A percentile compares a stretch with the other conserved stretches of the same genome.
These are phyloP conservation scores for Neotoxoptera formosana DNA, from an alignment of 1,140 invertebrate species.

Conservation along the genomic window DNA sequence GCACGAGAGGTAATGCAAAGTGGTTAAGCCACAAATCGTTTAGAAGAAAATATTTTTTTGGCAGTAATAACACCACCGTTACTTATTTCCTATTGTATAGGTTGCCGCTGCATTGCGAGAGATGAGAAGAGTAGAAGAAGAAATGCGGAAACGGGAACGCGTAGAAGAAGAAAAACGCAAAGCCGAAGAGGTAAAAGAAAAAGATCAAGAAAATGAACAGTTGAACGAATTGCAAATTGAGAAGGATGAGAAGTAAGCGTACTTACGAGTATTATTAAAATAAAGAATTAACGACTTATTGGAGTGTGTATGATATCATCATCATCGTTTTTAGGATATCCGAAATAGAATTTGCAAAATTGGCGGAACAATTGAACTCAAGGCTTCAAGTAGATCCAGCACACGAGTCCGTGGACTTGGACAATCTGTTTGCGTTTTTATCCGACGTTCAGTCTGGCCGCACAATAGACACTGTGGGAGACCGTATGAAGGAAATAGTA, in stretches of 20 bases:
- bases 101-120: conserved; percentile 84
- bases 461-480: conserved; percentile 82
- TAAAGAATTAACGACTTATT: background rate
- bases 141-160: conserved; percentile 82
- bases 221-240: conserved; percentile 30
- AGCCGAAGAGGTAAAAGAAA: conserved; percentile 66
- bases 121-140: conserved; percentile 91
- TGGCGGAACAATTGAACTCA: conserved; percentile 78
- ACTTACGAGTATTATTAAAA: background rate
- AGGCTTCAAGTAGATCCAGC: conserved; percentile 68
- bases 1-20: conserved; percentile 74
- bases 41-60: background rate
- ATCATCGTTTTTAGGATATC: conserved; percentile 69
- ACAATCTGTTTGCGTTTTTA: conserved; percentile 92
- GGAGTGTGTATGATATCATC: background rate
- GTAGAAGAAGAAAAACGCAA: conserved; percentile 73
- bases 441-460: conserved; percentile 77
- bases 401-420: conserved; percentile 82
- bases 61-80: background rate
- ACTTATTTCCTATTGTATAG: conserved; percentile 60
- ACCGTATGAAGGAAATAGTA: conserved; percentile 82
- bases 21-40: background rate
- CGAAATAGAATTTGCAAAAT: conserved; percentile 75
- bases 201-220: conserved; percentile 64
- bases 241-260: conserved; percentile 42